Base-by-base conservation (phyloP, 2,113 vertebrate genomes). In the Actenoides hombroni region DNA sequence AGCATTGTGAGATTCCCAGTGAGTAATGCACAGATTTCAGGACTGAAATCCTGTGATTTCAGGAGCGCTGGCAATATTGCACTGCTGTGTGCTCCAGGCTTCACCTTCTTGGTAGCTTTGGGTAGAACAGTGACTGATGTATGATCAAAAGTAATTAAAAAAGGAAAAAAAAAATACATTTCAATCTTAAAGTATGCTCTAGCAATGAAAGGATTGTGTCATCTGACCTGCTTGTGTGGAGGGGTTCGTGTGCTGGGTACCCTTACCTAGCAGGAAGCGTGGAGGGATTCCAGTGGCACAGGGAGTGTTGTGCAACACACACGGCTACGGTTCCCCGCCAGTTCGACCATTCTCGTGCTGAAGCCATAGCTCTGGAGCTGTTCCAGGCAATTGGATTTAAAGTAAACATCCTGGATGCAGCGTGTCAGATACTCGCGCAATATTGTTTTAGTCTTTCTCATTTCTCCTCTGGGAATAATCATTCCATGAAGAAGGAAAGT, bases 401-500 rank as follows among this genome's bases (percentile, higher is more conserved):
- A 96, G 86, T 92, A 97, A 97, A 97, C 90, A 95, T 97, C 88
- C 95, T 92, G 94, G 76, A 97, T 80, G 77, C 70, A 79, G 88
- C 29, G 68, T 96, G 93, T 97, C 65, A 91, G 77, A 96, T 92
- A 73, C 96, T 70, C 91, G 37, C 46, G 51, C 75, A 92, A 85
- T 92, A 87, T 92, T 95, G 92, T 93, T 94, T 94, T 51, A 92
- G 85, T 96, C 73, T 76, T 94, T 78, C 90, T 95, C 77, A 78
- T 95, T 95, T 94, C 83, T 93, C 95, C 92, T 28, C 4, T 95
- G 96, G 95, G 96, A 96, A 92, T 90, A 91, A 96, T 97, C 77
- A 94, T 96, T 86, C 94, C 94, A 46, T 91, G 94, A 82, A 97
- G 94, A 94, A 96, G 87, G 90, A 97, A 97, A 97, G 96, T 94